Evolutionary conservation across 2,797 vertebrate species (phyloP), one percentile per base, ranked within the genome.

Genomic region (Remorina albescens): DNA sequence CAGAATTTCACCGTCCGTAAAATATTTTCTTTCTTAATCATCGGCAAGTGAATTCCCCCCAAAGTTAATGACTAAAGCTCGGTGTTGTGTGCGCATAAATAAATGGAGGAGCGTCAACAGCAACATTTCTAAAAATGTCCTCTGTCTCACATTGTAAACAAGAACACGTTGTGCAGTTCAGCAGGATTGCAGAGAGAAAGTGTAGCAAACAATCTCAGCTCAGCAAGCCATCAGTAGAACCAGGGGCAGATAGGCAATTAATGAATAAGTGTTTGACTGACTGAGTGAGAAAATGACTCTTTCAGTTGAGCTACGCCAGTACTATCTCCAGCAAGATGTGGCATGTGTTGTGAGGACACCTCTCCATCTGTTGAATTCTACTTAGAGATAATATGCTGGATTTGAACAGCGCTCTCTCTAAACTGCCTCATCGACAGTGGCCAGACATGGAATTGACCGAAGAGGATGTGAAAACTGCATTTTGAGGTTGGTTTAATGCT

Each of bases 221-320:
- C 75, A 60, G 60, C 28, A 55, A 56, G 67, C 61, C 67, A 65
- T 65, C 36, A 39, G 74, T 41, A 62, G 67, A 65, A 46, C 8
- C 41, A 7, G 34, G 30, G 42, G 30, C n/a, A 16, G 23, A 61
- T 49, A 57, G 36, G 74, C 54, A 72, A 65, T 78, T 76, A 75
- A 41, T 42, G 71, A 73, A 21, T 25, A 36, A 32, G 36, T 39
- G 37, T 26, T 39, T 41, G 69, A 68, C 47, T 74, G 68, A 69
- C 56, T 55, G 62, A 71, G 67, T 51, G 62, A 76, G 72, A 76
- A 71, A 68, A 62, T 54, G 37, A 57, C 6, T 34, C 26, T 55
- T 75, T 65, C 8, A 73, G 64, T 41, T 8, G 13, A 58, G 46
- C 56, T 46, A 4, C 62, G 34, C 25, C 36, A 59, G 18, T 55